Evolutionary conservation across 35 echinoderm and acorn worm species (phyloP), one percentile per base, ranked within the genome.

Genomic region (Acanthaster planci): DNA sequence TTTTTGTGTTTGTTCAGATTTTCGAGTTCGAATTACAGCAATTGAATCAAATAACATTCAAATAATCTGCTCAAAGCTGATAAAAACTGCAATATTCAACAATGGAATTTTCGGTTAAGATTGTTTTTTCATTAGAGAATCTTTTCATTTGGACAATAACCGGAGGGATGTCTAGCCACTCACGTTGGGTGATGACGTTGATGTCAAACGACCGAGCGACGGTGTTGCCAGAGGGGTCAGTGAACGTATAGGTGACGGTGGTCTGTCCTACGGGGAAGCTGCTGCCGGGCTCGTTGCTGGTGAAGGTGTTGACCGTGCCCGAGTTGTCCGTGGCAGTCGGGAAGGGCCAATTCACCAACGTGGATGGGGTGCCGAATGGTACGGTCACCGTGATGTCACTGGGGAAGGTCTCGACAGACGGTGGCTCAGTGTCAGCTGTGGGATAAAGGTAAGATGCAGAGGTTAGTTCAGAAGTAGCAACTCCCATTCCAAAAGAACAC

Each of bases 251-350:
- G 0, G 83, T 85, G 17, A 85, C 83, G 40, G n/a, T 32, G 29
- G 83, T 85, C 23, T 19, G 22, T 10, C 87, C 87, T 9, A 54
- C 15, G 7, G 40, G 23, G 39, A 83, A 89, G 8, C 26, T 9
- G 38, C 82, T 68, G 29, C 87, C 87, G 32, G 87, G 79, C 0
- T 34, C 37, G 10, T 7, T 37, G 19, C 55, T 76, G 12, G 68
- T 18, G 39, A 79, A 89, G 38, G 40, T 21, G 31, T 50, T 60
- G 57, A 37, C 30, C 19, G 50, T 52, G 40, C 85, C 86, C 42
- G 91, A 92, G 76, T 91, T 87, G 88, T 96, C 93, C 19, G 55
- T 96, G 18, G 86, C 89, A 51, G 93, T 96, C 36, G 93, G 93
- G 50, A 84, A 75, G 32, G 37, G n/a, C 93, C 93, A 96, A 14